Conservation (phyloP, 2,113 vertebrate genomes). For the Hippocampus abdominalis region DNA sequence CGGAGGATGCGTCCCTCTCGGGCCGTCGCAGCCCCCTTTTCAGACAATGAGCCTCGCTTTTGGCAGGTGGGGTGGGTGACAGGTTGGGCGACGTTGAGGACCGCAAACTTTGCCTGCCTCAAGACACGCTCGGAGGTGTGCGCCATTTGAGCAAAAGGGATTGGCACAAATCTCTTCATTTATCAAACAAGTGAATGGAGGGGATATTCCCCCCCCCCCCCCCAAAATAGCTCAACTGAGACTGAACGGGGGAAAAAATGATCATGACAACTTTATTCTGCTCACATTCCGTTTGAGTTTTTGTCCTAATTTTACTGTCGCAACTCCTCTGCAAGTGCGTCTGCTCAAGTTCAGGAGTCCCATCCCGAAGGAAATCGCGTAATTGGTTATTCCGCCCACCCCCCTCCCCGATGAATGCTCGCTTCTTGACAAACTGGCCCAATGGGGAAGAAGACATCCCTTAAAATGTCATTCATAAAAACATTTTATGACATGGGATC, state of each 20-base stretch:
- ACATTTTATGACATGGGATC: conserved; percentile 41
- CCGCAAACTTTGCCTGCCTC: not conserved
- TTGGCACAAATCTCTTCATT: not conserved
- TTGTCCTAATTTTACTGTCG: too few species aligned
- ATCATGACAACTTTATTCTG: too few species aligned
- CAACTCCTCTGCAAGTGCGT: not conserved
- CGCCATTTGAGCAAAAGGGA: not conserved
- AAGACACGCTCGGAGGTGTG: conserved; percentile 5
- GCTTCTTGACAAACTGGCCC: conserved; percentile 8
- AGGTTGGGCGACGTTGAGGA: conserved; percentile 15
- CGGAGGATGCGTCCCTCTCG: conserved; percentile 26
- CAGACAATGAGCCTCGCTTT: conserved; percentile 60
- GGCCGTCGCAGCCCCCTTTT: conserved; percentile 13
- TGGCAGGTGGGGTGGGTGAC: conserved; percentile 54
- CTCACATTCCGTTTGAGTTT: too few species aligned
- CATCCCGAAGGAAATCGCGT: not conserved
- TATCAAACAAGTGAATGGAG: not conserved
- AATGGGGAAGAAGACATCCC: conserved; percentile 36
- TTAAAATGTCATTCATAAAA: conserved; percentile 11
- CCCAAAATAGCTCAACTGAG: too few species aligned
- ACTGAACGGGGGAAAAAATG: too few species aligned
- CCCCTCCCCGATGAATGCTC: not conserved
- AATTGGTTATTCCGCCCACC: not conserved
- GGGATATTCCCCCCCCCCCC: too few species aligned
- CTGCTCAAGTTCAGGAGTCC: not conserved